Percentiles rank a stretch among this genome's conserved stretches.
Evolutionary conservation across 35 echinoderm and acorn worm species (phyloP).

Genomic region (Apostichopus japonicus): DNA sequence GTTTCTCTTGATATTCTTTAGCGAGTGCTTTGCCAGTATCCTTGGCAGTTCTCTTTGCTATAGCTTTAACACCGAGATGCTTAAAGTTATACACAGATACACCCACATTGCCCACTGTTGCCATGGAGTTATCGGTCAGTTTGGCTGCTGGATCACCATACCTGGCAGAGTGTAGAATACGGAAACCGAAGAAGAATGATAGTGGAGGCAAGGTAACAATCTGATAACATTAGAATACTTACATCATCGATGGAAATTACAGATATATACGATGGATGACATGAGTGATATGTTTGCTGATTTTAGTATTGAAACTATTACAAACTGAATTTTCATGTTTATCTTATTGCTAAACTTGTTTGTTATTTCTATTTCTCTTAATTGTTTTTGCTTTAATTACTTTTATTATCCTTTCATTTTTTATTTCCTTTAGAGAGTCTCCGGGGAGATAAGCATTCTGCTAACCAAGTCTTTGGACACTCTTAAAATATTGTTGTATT

Average conservation of each 20-base stretch:
- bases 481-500: too few relatives aligned
- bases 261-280: too few relatives aligned
- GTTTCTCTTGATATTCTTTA: slow-evolving; percentile 61
- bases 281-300: too few relatives aligned
- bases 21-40: slow-evolving; percentile 85
- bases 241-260: not conserved
- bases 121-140: slow-evolving; percentile 81
- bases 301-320: too few relatives aligned
- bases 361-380: too few relatives aligned
- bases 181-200: not conserved
- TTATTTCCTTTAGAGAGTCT: too few relatives aligned
- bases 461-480: too few relatives aligned
- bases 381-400: too few relatives aligned
- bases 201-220: not conserved
- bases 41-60: slow-evolving; percentile 91
- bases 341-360: too few relatives aligned
- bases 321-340: too few relatives aligned
- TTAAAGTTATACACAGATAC: slow-evolving; percentile 81
- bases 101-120: slow-evolving; percentile 84
- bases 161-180: slow-evolving; percentile 42
- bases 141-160: slow-evolving; percentile 87
- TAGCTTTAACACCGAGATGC: slow-evolving; percentile 88
- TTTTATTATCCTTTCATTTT: too few relatives aligned
- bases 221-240: not conserved
- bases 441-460: too few relatives aligned